phyloP scores from a whole-genome alignment of 2,888 invertebrate species.

The Phoenoteleia sp. region DNA sequence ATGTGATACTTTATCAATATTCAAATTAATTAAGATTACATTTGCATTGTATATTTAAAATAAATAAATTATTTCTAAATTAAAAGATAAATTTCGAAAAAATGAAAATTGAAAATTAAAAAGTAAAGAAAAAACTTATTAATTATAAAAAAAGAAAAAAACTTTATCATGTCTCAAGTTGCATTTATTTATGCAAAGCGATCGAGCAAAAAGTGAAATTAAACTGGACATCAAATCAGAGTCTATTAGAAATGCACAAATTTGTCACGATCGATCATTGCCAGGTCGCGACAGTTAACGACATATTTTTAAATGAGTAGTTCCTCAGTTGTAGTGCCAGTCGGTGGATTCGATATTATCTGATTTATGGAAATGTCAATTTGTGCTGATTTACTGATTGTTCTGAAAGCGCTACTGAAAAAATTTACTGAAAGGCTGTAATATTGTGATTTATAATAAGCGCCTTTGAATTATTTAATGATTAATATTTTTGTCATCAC shows the following conservation, averaged over 20 bases:
- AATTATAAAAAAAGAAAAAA: too few relatives aligned
- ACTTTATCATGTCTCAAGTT: background rate
- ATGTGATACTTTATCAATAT: too few relatives aligned
- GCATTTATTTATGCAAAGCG: slow-evolving; percentile 6
- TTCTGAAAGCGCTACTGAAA: background rate
- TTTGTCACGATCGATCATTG: slow-evolving; percentile 41
- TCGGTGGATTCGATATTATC: background rate
- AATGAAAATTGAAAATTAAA: too few relatives aligned
- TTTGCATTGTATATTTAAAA: too few relatives aligned
- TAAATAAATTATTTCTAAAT: too few relatives aligned
- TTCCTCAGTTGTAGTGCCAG: background rate
- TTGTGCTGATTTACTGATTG: slow-evolving; percentile 20
- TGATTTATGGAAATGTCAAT: slow-evolving; percentile 28
- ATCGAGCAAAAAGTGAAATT: background rate
- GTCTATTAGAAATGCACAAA: slow-evolving; percentile 28
- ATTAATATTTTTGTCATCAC: too few relatives aligned
- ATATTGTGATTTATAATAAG: background rate
- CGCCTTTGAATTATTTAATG: background rate
- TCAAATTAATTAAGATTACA: too few relatives aligned
- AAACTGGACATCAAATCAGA: slow-evolving; percentile 11
- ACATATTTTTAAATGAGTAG: background rate
- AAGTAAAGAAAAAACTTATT: too few relatives aligned
- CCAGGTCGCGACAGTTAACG: slow-evolving; percentile 15
- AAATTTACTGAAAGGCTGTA: background rate
- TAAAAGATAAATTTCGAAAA: too few relatives aligned